Evolutionary conservation across 37 sponge, comb jelly and placozoan species (phyloP).

Genomic region (Eunapius fragilis): DNA sequence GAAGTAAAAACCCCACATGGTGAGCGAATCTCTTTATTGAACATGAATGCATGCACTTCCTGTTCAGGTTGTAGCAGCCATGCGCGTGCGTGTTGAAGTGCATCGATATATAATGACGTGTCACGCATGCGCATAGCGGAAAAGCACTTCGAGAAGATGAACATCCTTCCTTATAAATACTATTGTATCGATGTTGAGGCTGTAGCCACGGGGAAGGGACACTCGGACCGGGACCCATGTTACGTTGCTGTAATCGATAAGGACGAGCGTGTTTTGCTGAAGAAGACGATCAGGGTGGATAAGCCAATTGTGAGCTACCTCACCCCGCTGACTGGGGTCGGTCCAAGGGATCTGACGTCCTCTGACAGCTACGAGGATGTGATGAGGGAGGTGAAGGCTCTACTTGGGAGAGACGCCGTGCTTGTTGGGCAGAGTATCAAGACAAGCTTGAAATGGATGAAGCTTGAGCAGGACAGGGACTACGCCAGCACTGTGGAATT

Average conservation of each 20-base stretch:
- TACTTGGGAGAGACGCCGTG: slow-evolving; percentile 16
- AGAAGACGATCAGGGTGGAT: too few relatives aligned
- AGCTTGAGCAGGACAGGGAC: slow-evolving; percentile 8
- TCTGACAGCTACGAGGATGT: slow-evolving; percentile 9
- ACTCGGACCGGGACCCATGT: background rate
- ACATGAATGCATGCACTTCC: too few relatives aligned
- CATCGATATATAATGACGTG: too few relatives aligned
- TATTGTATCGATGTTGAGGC: slow-evolving; percentile 29
- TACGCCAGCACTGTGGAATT: slow-evolving; percentile 1
- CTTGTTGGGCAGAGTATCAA: slow-evolving; percentile 14
- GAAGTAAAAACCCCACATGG: too few relatives aligned
- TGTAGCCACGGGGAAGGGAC: slow-evolving; percentile 33
- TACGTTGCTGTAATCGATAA: slow-evolving; percentile 27
- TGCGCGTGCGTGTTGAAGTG: too few relatives aligned
- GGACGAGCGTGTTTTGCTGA: slow-evolving; percentile 11
- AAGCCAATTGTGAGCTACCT: too few relatives aligned
- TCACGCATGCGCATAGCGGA: too few relatives aligned
- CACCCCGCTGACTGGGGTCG: too few relatives aligned
- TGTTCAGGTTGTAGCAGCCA: too few relatives aligned
- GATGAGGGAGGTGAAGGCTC: slow-evolving; percentile 7
- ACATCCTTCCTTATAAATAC: background rate
- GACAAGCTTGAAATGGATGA: slow-evolving; percentile 4
- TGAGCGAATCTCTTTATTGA: too few relatives aligned
- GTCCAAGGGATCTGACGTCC: slow-evolving; percentile 17
- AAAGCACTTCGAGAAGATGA: too few relatives aligned